phyloP scores from a whole-genome alignment of 2,888 invertebrate species.

The Trilocha varians region DNA sequence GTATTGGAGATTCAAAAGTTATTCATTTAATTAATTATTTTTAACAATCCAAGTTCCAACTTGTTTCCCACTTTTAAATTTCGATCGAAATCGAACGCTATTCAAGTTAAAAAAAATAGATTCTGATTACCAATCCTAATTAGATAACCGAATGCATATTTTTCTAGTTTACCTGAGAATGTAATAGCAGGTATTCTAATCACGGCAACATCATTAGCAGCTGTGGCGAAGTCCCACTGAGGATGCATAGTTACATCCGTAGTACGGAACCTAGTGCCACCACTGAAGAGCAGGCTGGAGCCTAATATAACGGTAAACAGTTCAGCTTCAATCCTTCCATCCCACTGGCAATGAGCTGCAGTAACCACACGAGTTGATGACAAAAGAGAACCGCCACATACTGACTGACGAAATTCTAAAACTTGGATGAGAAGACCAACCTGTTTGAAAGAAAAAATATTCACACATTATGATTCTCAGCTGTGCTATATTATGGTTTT shows the following conservation, averaged over 20 bases:
- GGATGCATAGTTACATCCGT: constrained; percentile 26
- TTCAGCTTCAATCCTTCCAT: constrained; percentile 26
- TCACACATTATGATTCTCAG: too few relatives aligned
- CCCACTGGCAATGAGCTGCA: constrained; percentile 37
- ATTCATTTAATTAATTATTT: too few relatives aligned
- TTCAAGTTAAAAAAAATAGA: too few relatives aligned
- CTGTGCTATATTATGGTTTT: too few relatives aligned
- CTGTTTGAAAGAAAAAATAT: constrained; percentile 16
- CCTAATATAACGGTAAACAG: constrained; percentile 36
- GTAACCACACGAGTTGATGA: constrained; percentile 25
- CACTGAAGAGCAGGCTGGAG: constrained; percentile 32
- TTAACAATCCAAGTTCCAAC: too few relatives aligned
- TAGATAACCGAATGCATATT: too few relatives aligned
- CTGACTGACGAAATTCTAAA: constrained; percentile 26
- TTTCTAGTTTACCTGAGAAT: constrained; percentile 25
- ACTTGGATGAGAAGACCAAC: constrained; percentile 37
- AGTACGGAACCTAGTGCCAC: constrained; percentile 27
- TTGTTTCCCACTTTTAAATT: too few relatives aligned
- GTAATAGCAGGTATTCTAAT: constrained; percentile 17
- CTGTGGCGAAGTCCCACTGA: constrained; percentile 24
- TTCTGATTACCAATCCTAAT: too few relatives aligned
- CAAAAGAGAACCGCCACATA: constrained; percentile 38
- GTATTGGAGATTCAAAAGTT: too few relatives aligned
- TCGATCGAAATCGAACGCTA: too few relatives aligned
- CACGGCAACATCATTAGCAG: constrained; percentile 33